Conservation (phyloP, 2,888 invertebrate species). For the Coenonympha arcania region DNA sequence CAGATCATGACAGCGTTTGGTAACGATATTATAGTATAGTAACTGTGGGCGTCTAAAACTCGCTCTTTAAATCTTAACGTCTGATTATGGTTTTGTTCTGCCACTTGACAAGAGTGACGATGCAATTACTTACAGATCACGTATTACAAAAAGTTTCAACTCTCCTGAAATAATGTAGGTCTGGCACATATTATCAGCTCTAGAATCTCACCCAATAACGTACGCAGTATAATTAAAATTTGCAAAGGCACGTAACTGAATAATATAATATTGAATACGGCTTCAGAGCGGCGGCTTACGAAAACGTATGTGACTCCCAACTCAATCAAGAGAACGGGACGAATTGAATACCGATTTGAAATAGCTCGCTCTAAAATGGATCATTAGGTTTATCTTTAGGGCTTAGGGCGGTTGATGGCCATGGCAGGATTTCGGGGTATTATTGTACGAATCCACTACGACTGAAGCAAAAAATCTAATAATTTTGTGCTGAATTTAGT, state of each 20-base stretch:
- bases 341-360: constrained; percentile 30
- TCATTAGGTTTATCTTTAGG: constrained; percentile 30
- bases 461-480: constrained; percentile 9
- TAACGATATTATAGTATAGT: no score
- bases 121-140: no score
- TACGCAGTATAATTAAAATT: constrained; percentile 31
- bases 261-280: constrained; percentile 38
- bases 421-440: constrained; percentile 21
- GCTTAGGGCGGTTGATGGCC: constrained; percentile 27
- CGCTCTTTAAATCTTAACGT: no score
- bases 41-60: no score
- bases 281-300: constrained; percentile 22
- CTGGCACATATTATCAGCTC: no score
- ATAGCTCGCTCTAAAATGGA: constrained; percentile 26
- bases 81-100: no score
- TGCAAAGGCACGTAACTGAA: constrained; percentile 39
- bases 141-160: no score
- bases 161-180: no score
- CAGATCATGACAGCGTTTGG: no score
- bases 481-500: not conserved
- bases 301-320: constrained; percentile 27
- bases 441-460: constrained; percentile 5
- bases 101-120: no score
- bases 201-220: no score
- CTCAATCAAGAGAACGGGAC: constrained; percentile 27